Conservation (phyloP, 2,113 vertebrate species). For the Nycticryphes semicollaris region DNA sequence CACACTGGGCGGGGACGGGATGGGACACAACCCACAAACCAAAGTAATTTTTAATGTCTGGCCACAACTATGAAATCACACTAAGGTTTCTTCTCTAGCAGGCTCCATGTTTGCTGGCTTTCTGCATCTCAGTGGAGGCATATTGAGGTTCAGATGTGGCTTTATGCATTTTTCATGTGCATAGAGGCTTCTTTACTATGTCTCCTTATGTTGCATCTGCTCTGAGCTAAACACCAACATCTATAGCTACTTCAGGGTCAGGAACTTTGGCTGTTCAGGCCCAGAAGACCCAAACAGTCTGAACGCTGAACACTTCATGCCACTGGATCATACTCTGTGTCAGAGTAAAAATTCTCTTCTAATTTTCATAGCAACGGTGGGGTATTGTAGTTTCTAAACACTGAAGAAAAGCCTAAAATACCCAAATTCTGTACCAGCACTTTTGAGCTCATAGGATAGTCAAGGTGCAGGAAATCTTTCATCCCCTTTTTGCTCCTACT, state of each 20-base stretch:
- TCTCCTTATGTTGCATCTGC: background rate
- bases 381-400: background rate
- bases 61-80: background rate
- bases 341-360: background rate
- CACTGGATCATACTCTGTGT: background rate
- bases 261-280: background rate
- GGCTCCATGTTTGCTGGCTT: background rate
- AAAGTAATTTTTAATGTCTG: background rate
- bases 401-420: background rate
- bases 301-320: background rate
- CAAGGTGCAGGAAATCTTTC: background rate
- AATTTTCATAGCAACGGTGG: background rate
- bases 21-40: background rate
- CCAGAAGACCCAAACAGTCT: background rate
- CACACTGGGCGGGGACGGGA: fast-evolving
- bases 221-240: background rate
- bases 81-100: background rate
- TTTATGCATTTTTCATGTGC: background rate
- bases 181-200: background rate
- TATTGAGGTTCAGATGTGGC: background rate
- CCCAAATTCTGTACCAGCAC: fast-evolving
- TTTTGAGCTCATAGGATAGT: background rate
- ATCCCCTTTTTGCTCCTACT: background rate
- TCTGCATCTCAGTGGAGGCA: background rate
- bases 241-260: background rate